A percentile compares a stretch with the other conserved stretches of the same genome.
These are phyloP conservation scores for Polypterus senegalus DNA, from an alignment of 2,113 vertebrate species.

Conservation along the genomic window DNA sequence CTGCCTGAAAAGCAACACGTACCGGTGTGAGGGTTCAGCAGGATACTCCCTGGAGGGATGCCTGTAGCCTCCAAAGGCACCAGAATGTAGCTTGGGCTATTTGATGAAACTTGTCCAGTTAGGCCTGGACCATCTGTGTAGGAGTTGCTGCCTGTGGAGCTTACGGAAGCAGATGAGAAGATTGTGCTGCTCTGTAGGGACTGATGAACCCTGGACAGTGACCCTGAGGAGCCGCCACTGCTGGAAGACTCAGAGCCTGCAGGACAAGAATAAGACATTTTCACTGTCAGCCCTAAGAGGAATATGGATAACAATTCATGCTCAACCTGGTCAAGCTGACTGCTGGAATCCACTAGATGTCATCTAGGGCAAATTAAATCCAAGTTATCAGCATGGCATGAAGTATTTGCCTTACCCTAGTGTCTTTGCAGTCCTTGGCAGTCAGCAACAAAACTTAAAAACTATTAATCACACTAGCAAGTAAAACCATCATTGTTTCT, in stretches of 20 bases:
- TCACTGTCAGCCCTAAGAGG: too few species aligned
- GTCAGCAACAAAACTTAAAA: too few species aligned
- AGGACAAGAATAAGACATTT: not conserved
- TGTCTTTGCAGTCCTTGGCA: too few species aligned
- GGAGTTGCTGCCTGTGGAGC: conserved; percentile 38
- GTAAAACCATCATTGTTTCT: too few species aligned
- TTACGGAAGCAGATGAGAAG: conserved; percentile 34
- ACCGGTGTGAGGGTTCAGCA: conserved; percentile 91
- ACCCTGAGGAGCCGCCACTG: conserved; percentile 60
- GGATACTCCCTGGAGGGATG: conserved; percentile 84
- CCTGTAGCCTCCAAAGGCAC: conserved; percentile 73
- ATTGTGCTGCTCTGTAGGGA: conserved; percentile 53
- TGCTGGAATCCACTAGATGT: too few species aligned
- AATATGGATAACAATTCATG: too few species aligned
- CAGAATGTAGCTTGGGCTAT: conserved; percentile 68
- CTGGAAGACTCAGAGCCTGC: conserved; percentile 63
- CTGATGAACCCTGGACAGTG: conserved; percentile 58
- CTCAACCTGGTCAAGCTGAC: too few species aligned
- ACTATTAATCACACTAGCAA: too few species aligned
- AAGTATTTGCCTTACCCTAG: too few species aligned
- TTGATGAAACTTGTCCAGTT: conserved; percentile 44
- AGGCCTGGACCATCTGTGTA: conserved; percentile 48
- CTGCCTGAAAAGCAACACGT: not conserved
- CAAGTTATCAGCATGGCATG: too few species aligned
- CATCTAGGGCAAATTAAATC: too few species aligned